phyloP scores from a whole-genome alignment of 2,888 invertebrate species.

The Abrostola triplasia region DNA sequence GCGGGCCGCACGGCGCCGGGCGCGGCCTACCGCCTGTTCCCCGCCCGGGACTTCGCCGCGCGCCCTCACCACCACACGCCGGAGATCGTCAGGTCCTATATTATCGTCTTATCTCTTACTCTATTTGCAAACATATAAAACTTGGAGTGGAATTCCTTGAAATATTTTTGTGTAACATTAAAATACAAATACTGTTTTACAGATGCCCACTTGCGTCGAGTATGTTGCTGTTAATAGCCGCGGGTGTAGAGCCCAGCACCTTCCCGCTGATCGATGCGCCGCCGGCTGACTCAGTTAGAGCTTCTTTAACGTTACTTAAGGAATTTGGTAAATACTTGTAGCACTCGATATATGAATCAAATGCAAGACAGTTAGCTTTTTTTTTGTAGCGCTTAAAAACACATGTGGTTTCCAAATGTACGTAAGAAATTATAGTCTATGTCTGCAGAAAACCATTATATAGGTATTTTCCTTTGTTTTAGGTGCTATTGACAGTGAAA shows the following conservation, averaged over 20 bases:
- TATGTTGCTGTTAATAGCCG: slow-evolving; percentile 94
- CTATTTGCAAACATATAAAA: neutral
- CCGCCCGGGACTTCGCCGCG: slow-evolving; percentile 92
- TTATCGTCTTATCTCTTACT: neutral
- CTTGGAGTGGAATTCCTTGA: neutral
- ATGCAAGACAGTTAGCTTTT: too few relatives aligned
- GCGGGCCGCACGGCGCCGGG: slow-evolving; percentile 96
- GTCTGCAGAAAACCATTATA: neutral
- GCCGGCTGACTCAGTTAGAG: slow-evolving; percentile 90
- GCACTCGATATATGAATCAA: neutral
- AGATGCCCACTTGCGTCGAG: slow-evolving; percentile 90
- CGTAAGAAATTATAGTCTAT: slow-evolving; percentile 1
- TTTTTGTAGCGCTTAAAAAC: too few relatives aligned
- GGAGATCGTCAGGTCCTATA: slow-evolving; percentile 91
- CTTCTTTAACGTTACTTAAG: slow-evolving; percentile 90
- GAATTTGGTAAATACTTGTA: slow-evolving; percentile 84
- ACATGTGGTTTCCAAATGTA: neutral
- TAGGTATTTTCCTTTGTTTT: slow-evolving; percentile 45
- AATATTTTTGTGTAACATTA: neutral
- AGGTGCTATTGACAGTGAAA: slow-evolving; percentile 90
- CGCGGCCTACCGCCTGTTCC: slow-evolving; percentile 95
- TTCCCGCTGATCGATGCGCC: slow-evolving; percentile 98
- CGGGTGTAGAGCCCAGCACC: slow-evolving; percentile 93
- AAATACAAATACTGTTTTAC: slow-evolving; percentile 24
- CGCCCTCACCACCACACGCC: slow-evolving; percentile 93